Evolutionary conservation across 2,888 invertebrate genomes (phyloP).

Genomic region (Coenonympha glycerion): DNA sequence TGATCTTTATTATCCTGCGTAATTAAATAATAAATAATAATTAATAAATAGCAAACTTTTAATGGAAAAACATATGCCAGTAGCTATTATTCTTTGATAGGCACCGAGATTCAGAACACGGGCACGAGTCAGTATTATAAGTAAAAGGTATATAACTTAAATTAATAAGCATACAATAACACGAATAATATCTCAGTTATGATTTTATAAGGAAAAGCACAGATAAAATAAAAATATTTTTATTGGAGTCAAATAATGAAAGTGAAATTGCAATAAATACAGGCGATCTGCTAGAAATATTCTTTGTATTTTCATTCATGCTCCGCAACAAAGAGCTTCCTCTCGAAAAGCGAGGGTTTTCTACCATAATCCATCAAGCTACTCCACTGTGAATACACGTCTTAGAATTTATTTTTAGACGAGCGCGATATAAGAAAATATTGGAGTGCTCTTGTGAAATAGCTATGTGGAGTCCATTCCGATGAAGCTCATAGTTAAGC

Average conservation of each 20-base stretch:
- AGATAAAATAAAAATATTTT: too few species aligned
- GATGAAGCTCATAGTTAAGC: background rate
- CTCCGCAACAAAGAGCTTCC: constrained; percentile 18
- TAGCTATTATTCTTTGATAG: too few species aligned
- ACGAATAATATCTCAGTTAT: too few species aligned
- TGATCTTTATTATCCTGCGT: too few species aligned
- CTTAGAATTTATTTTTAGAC: constrained; percentile 22
- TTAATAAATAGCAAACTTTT: too few species aligned
- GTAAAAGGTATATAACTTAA: too few species aligned
- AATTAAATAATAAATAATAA: too few species aligned
- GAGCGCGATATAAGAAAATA: constrained; percentile 10
- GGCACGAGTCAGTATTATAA: too few species aligned
- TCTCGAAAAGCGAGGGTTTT: constrained; percentile 15
- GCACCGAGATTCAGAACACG: too few species aligned
- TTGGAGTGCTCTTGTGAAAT: constrained; percentile 2
- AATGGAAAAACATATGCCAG: too few species aligned
- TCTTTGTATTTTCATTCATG: constrained; percentile 18
- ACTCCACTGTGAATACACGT: constrained; percentile 17
- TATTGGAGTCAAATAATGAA: constrained; percentile 6
- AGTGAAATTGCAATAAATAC: background rate
- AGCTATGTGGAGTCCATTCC: background rate
- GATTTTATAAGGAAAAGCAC: too few species aligned
- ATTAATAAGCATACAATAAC: too few species aligned
- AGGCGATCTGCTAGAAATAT: constrained; percentile 11
- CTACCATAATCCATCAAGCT: constrained; percentile 22